Evolutionary conservation across 1,140 invertebrate species (phyloP), one percentile per base, ranked within the genome.

Genomic region (Pogonomyrmex barbatus): DNA sequence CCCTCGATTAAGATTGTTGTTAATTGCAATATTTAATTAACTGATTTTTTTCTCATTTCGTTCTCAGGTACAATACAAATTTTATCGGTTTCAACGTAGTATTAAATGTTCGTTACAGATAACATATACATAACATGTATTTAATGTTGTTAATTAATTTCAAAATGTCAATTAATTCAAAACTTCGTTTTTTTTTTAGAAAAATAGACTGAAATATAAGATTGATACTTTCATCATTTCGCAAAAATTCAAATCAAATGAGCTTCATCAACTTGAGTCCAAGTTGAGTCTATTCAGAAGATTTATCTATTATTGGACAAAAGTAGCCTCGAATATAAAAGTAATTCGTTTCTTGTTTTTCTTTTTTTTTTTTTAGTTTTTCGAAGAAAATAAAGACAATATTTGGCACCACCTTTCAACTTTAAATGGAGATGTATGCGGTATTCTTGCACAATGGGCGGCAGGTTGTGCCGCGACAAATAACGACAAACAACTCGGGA

Each of bases 381-480:
- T 5, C 10, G 42, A 68, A 24, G n/a, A 30, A 65, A 9, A 5
- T 63, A 63, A 42, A 14, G 9, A 17, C 33, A 63, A n/a, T 4
- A n/a, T 39, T 17, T 8, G 36, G 63, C 17, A 39, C 42, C n/a
- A 17, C 8, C 45, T 24, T 14, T 5, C 5, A 5, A 67, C 30
- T 52, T 5, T 54, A 36, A 52, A 24, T 24, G 24, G 5, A n/a
- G 12, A 14, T 2, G 60, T 39, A 45, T 9, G 24, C 8, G 39
- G 78, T 70, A 70, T 81, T 70, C 65, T 81, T 56, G 63, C 65
- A 70, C 56, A 24, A 12, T 3, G 36, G 14, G 14, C 24, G 14
- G 50, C 24, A 5, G 39, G 14, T 24, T 42, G 62, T 81, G 54
- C 14, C 73, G 81, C 39, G 63, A 47, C 24, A 24, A n/a, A n/a